These are phyloP conservation scores for Schizaphis graminum DNA, from an alignment of 2,888 invertebrate genomes.

Conservation along the genomic window DNA sequence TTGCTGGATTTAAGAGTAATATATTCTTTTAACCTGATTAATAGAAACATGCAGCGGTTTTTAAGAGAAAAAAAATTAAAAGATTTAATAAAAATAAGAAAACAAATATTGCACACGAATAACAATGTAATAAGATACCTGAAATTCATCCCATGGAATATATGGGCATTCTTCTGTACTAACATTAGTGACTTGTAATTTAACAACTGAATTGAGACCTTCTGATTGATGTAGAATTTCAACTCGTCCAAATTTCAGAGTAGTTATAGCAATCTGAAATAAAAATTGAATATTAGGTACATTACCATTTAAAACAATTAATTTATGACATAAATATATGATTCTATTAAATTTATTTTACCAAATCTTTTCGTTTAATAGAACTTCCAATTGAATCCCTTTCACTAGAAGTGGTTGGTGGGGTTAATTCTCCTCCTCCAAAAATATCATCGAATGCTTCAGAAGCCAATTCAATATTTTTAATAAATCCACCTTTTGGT, in stretches of 20 bases:
- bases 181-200: slow-evolving; percentile 80
- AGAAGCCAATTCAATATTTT: slow-evolving; percentile 81
- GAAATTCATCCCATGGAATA: slow-evolving; percentile 95
- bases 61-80: slow-evolving; percentile 46
- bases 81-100: slow-evolving; percentile 45
- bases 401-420: slow-evolving; percentile 85
- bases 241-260: slow-evolving; percentile 81
- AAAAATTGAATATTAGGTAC: slow-evolving; percentile 24
- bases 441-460: slow-evolving; percentile 81
- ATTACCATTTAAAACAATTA: slow-evolving; percentile 8
- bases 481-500: slow-evolving; percentile 43
- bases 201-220: slow-evolving; percentile 78
- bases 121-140: slow-evolving; percentile 75
- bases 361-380: slow-evolving; percentile 84
- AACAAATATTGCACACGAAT: slow-evolving; percentile 56
- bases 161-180: slow-evolving; percentile 86
- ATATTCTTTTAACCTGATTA: slow-evolving; percentile 30
- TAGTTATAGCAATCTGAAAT: slow-evolving; percentile 74
- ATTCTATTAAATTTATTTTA: slow-evolving; percentile 70
- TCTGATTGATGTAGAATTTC: slow-evolving; percentile 81
- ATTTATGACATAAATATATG: neutral
- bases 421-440: slow-evolving; percentile 72
- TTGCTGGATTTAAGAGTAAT: slow-evolving; percentile 27
- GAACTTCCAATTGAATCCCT: slow-evolving; percentile 83
- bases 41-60: slow-evolving; percentile 64